Evolutionary conservation across 2,888 invertebrate species (phyloP).

Genomic region (Cryptocheilus praepositus): DNA sequence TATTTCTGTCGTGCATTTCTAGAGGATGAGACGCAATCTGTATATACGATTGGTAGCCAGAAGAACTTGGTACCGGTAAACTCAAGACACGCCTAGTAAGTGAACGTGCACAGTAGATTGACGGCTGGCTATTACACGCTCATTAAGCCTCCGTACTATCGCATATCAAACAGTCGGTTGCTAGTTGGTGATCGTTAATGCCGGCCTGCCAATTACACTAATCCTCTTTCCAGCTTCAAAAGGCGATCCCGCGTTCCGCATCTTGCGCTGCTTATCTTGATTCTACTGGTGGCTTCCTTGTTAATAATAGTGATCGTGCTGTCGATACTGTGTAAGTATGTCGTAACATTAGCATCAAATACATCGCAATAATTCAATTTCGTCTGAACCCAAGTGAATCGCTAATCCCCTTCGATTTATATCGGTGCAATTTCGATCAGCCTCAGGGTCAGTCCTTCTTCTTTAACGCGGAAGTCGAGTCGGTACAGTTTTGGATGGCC

Average conservation of each 20-base stretch:
- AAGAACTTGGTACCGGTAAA: conserved; percentile 66
- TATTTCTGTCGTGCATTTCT: conserved; percentile 10
- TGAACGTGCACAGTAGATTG: conserved; percentile 22
- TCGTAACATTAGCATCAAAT: no score
- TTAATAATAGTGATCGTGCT: conserved; percentile 57
- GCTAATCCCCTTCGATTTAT: background rate
- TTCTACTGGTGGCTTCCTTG: conserved; percentile 51
- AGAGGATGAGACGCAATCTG: conserved; percentile 57
- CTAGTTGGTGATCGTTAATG: background rate
- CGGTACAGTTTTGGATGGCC: no score
- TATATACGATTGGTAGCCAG: conserved; percentile 65
- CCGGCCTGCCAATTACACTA: conserved; percentile 9
- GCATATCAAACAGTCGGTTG: background rate
- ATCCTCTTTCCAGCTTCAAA: conserved; percentile 57
- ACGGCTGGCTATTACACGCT: conserved; percentile 5
- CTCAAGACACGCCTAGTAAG: conserved; percentile 68
- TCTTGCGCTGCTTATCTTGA: conserved; percentile 47
- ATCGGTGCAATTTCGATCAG: no score
- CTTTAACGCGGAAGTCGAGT: no score
- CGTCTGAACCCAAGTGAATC: no score
- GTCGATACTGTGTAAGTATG: conserved; percentile 65
- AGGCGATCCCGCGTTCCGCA: conserved; percentile 44
- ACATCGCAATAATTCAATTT: no score
- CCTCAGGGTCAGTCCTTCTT: no score
- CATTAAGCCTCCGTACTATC: conserved; percentile 21